Conservation (phyloP, 2,113 vertebrate genomes). For the Petrocephalus zakoni region DNA sequence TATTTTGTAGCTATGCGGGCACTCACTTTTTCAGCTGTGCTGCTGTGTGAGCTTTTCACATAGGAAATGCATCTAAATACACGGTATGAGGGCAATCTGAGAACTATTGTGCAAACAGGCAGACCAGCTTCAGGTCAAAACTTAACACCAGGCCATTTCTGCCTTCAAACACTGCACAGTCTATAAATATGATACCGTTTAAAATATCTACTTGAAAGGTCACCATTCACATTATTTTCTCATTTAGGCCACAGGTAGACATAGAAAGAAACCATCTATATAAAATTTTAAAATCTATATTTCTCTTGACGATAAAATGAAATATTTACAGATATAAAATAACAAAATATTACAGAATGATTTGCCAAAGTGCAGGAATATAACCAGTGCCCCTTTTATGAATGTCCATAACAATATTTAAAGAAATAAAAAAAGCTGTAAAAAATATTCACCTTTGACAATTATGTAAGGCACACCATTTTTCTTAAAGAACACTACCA, state of each 20-base stretch:
- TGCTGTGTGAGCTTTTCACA: not conserved
- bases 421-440: not conserved
- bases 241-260: not conserved
- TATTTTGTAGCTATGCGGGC: not conserved
- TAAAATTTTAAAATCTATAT: not conserved
- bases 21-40: not conserved
- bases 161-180: not conserved
- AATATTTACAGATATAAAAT: not conserved
- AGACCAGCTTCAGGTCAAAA: not conserved
- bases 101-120: not conserved
- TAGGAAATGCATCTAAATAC: not conserved
- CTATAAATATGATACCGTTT: not conserved
- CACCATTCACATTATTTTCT: not conserved
- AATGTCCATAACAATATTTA: not conserved
- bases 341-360: not conserved
- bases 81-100: not conserved
- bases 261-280: not conserved
- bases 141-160: not conserved
- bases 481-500: not conserved
- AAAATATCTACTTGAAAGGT: not conserved
- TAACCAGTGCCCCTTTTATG: not conserved
- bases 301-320: not conserved
- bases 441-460: not conserved
- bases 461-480: not conserved
- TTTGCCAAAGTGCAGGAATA: not conserved